These are phyloP conservation scores for Origma solitaria DNA, from an alignment of 2,113 vertebrate genomes.

Conservation along the genomic window DNA sequence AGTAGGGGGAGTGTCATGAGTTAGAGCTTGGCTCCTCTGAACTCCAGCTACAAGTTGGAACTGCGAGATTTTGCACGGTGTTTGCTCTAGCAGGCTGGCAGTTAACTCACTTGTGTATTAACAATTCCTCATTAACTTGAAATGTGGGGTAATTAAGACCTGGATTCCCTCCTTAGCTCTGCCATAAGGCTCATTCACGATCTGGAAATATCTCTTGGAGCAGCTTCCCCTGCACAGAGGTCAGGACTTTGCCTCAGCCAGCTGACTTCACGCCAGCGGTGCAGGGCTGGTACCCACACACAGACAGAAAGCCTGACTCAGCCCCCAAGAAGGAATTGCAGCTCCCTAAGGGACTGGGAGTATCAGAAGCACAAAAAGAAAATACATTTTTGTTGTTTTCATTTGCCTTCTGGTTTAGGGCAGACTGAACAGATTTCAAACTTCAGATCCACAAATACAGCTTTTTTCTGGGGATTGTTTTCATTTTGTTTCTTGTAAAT, in stretches of 20 bases:
- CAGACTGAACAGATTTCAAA: conserved; percentile 52
- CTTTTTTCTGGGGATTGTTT: conserved; percentile 40
- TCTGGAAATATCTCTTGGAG: neutral
- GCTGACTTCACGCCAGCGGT: neutral
- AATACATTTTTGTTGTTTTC: conserved; percentile 34
- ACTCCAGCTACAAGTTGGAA: neutral
- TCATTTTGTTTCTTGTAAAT: conserved; percentile 53
- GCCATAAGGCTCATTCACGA: neutral
- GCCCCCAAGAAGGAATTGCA: neutral
- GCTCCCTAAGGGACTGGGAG: neutral
- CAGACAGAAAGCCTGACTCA: neutral
- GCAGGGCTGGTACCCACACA: neutral
- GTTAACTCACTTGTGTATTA: neutral
- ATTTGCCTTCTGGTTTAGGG: conserved; percentile 44
- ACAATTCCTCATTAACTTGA: neutral
- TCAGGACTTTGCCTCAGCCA: neutral
- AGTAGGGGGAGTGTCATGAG: accelerated
- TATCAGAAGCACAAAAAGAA: neutral
- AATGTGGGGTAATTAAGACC: neutral
- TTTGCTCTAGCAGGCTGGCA: neutral
- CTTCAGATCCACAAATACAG: conserved; percentile 23
- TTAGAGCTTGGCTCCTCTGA: neutral
- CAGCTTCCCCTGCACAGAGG: neutral
- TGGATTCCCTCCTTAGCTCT: neutral
- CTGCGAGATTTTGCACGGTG: accelerated